Base-by-base conservation (phyloP, 2,888 invertebrate species). In the Ormyrus thymus region DNA sequence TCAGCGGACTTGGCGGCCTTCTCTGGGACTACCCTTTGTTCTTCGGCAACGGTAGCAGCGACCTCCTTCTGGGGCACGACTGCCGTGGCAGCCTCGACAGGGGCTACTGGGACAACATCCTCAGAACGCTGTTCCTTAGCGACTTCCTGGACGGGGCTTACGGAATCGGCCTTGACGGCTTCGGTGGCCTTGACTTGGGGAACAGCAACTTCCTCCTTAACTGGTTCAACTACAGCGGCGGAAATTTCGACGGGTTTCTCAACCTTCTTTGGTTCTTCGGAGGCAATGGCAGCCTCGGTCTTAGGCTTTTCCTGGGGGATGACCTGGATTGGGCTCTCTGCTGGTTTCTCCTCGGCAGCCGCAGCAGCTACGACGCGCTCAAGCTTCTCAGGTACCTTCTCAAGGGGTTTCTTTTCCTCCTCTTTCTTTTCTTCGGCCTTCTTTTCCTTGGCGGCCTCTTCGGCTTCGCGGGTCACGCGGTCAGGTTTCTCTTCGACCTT, bases 1-100 rank as follows among this genome's bases (percentile, higher is more conserved):
- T 86, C 87, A 0, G 83, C 84, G 45, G 84, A 84, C 78, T 86
- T 86, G 7, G 85, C 84, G 11, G 80, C 15, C 56, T 82, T 81
- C 53, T 84, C 84, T 7, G 77, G 75, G 15, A 69, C 77, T 6
- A 55, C 6, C 7, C 71, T 71, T 0, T 45, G 62, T 43, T 70
- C 66, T 8, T 77, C 85, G 48, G 53, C 77, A 53, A 82, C 73
- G 10, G 53, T 78, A 0, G 79, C 74, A 7, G 78, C 29, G 29
- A 29, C 72, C n/a, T 84, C 83, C 61, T 80, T 80, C 11, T 83
- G 83, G 53, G 55, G 53, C 10, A 55, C 59, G 64, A 69, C 4
- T 29, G 2, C 29, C 4, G 0, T 29, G 29, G 29, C 29, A 29
- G 11, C 71, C 7, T 79, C 81, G 9, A 79, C 65, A 6, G 78